Percentiles rank a stretch among this genome's conserved stretches.
Conservation (phyloP, 2,888 invertebrate species). For the Tinea trinotella region DNA sequence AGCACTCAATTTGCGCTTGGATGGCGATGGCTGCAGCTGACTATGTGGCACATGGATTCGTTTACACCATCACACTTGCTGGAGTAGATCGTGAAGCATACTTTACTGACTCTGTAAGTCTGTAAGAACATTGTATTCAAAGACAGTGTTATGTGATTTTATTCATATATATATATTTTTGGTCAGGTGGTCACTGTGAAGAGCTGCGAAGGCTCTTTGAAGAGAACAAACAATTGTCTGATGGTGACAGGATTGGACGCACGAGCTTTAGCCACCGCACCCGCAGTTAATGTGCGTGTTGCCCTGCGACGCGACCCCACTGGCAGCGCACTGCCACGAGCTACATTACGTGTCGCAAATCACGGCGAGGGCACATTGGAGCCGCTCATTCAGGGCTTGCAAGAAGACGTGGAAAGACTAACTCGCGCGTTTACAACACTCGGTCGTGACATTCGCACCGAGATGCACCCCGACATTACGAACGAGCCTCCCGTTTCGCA, state of each 20-base stretch:
- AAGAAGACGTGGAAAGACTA: constrained; percentile 47
- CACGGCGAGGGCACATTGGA: constrained; percentile 36
- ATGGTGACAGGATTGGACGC: constrained; percentile 45
- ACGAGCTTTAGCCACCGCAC: constrained; percentile 40
- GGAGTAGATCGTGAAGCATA: constrained; percentile 64
- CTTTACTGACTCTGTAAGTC: constrained; percentile 58
- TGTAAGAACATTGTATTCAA: not conserved
- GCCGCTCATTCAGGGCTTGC: constrained; percentile 47
- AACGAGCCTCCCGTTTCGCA: constrained; percentile 32
- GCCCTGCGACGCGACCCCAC: constrained; percentile 43
- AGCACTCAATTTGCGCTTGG: constrained; percentile 42
- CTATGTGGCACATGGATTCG: constrained; percentile 52
- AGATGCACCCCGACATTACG: constrained; percentile 44
- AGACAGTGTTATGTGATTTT: not conserved
- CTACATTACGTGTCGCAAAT: constrained; percentile 54
- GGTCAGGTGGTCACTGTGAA: constrained; percentile 60
- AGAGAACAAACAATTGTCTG: constrained; percentile 52
- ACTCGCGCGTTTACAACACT: constrained; percentile 50
- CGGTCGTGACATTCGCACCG: constrained; percentile 28
- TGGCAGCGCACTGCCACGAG: constrained; percentile 47
- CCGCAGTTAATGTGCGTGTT: constrained; percentile 45
- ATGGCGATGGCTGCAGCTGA: constrained; percentile 57
- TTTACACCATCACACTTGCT: constrained; percentile 56
- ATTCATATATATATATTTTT: not conserved
- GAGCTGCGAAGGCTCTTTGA: constrained; percentile 59